A percentile compares a stretch with the other conserved stretches of the same genome.
These are phyloP conservation scores for Notospermus geniculatus DNA, from an alignment of 1,140 invertebrate species.

Conservation along the genomic window DNA sequence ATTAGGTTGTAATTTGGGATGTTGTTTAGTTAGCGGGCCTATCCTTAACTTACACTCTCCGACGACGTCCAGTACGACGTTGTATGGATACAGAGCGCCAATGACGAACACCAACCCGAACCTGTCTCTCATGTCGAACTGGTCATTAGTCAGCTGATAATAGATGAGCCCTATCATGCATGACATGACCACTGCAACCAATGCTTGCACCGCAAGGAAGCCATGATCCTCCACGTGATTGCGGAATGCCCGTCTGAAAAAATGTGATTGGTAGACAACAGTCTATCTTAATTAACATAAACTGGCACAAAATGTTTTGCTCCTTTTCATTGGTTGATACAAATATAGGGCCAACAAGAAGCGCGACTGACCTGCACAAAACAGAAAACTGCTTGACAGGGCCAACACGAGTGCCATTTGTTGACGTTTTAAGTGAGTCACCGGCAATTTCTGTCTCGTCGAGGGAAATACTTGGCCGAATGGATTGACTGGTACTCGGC, in stretches of 20 bases:
- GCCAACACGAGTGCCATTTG: conserved; percentile 13
- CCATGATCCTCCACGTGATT: conserved; percentile 29
- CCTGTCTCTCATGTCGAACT: conserved; percentile 37
- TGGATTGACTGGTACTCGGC: too few species aligned
- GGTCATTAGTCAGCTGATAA: conserved; percentile 31
- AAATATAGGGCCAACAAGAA: too few species aligned
- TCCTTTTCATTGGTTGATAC: too few species aligned
- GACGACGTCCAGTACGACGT: conserved; percentile 42
- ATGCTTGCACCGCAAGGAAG: conserved; percentile 6
- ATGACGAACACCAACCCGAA: conserved; percentile 44
- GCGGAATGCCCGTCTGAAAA: conserved; percentile 27
- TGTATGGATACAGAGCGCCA: conserved; percentile 43
- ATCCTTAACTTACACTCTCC: conserved; percentile 38
- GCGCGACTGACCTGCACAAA: conserved; percentile 25
- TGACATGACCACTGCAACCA: conserved; percentile 19
- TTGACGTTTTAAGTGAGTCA: too few species aligned
- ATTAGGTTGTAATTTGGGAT: too few species aligned
- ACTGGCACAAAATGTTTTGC: too few species aligned
- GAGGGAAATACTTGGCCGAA: too few species aligned
- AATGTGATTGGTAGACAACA: too few species aligned
- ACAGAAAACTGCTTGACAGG: conserved; percentile 31
- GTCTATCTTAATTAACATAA: too few species aligned
- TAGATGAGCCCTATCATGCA: conserved; percentile 42
- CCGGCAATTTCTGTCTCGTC: too few species aligned
- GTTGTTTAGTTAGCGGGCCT: too few species aligned